Conservation (phyloP, 2,888 invertebrate species). For the Drosophila lacicola region DNA sequence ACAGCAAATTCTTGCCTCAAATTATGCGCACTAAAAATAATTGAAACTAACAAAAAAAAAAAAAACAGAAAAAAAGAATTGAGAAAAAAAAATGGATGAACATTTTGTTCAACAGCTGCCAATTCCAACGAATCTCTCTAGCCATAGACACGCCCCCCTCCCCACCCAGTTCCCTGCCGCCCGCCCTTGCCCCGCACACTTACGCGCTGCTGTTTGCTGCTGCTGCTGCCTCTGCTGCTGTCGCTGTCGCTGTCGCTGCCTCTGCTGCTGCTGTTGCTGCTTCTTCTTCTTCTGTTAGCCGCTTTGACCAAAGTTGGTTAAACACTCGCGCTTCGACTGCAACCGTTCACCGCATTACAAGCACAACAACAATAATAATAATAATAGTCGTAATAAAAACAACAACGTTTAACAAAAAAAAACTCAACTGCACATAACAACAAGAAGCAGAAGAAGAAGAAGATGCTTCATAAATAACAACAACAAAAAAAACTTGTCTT, state of each 20-base stretch:
- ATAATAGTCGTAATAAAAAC: slow-evolving; percentile 27
- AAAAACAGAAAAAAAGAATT: background rate
- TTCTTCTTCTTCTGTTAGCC: slow-evolving; percentile 26
- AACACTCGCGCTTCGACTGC: slow-evolving; percentile 66
- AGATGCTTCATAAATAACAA: slow-evolving; percentile 38
- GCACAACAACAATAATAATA: slow-evolving; percentile 38
- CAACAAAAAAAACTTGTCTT: slow-evolving; percentile 43
- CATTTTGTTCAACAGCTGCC: slow-evolving; percentile 34
- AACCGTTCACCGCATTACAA: slow-evolving; percentile 58
- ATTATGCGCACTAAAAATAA: slow-evolving; percentile 82
- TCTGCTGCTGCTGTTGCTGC: slow-evolving; percentile 13
- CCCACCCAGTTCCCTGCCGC: background rate
- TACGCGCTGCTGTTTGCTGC: slow-evolving; percentile 29
- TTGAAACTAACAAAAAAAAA: slow-evolving; percentile 40
- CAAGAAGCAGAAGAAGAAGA: slow-evolving; percentile 17
- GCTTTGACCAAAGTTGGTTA: slow-evolving; percentile 70
- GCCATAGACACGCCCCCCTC: slow-evolving; percentile 14
- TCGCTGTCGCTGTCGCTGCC: slow-evolving; percentile 2
- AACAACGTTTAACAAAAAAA: slow-evolving; percentile 28
- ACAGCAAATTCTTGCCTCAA: slow-evolving; percentile 73
- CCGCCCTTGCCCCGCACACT: slow-evolving; percentile 20
- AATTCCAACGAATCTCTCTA: slow-evolving; percentile 23
- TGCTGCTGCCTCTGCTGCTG: slow-evolving; percentile 4
- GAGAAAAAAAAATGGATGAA: background rate
- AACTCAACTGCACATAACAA: slow-evolving; percentile 46